Evolutionary conservation across 2,888 invertebrate species (phyloP).

Genomic region (Trissoscelio sp.): DNA sequence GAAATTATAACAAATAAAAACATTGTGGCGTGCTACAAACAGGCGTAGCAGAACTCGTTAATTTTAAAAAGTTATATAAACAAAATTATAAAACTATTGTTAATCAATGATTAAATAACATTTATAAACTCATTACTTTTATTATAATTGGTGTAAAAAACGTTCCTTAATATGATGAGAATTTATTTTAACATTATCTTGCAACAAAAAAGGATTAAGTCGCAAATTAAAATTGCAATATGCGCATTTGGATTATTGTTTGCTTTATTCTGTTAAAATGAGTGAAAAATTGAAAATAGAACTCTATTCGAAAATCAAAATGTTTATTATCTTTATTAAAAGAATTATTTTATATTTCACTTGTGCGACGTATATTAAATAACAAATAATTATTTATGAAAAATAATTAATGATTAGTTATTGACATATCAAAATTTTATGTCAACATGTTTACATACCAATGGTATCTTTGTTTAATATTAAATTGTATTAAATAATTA

Average conservation of each 20-base stretch:
- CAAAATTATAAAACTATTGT: constrained; percentile 14
- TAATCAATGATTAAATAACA: constrained; percentile 19
- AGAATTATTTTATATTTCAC: too few species aligned
- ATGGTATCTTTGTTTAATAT: too few species aligned
- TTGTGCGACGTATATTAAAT: too few species aligned
- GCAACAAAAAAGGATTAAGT: background rate
- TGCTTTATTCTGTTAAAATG: background rate
- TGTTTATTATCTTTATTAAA: too few species aligned
- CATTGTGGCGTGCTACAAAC: too few species aligned
- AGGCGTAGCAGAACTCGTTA: background rate
- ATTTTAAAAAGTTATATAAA: background rate
- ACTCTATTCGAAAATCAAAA: too few species aligned
- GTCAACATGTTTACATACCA: too few species aligned
- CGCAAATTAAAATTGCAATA: background rate
- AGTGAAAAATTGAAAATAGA: too few species aligned
- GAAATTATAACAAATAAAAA: constrained; percentile 23
- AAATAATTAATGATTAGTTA: too few species aligned
- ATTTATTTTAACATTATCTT: too few species aligned
- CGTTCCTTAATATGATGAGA: background rate
- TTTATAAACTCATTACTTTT: constrained; percentile 33
- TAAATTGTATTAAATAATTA: background rate
- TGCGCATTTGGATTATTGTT: background rate
- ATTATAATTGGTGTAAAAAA: background rate
- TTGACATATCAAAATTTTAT: too few species aligned
- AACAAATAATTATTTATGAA: too few species aligned